Percentiles rank a stretch among this genome's conserved stretches.
These are phyloP conservation scores for Mesocentrotus franciscanus DNA, from an alignment of 53 echinoderm and acorn worm species.

Conservation along the genomic window DNA sequence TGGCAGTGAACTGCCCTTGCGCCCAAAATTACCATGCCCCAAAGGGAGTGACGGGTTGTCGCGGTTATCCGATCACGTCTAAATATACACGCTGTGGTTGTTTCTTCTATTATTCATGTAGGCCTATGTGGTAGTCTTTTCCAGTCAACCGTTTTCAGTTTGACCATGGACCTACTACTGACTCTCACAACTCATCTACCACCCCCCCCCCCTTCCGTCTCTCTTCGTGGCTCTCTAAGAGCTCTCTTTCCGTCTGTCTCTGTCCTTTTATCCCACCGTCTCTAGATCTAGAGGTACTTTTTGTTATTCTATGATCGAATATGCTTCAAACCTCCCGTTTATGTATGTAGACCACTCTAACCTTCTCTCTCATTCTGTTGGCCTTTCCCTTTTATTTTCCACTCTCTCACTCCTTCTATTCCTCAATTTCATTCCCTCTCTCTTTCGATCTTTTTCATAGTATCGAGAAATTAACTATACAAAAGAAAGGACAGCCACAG, in stretches of 20 bases:
- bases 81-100: constrained; percentile 5
- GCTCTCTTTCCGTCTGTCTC: background rate
- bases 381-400: background rate
- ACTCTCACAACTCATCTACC: background rate
- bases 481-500: background rate
- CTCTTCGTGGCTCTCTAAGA: background rate
- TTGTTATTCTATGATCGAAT: background rate
- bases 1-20: constrained; percentile 17
- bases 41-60: constrained; percentile 30
- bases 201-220: background rate
- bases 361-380: background rate
- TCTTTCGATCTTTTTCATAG: background rate
- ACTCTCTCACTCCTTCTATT: background rate
- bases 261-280: background rate
- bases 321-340: background rate
- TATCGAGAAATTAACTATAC: background rate
- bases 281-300: background rate
- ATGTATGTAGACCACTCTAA: background rate
- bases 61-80: constrained; percentile 38
- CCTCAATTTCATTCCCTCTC: background rate
- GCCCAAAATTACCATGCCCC: constrained; percentile 35
- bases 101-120: constrained; percentile 2
- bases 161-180: too few relatives aligned
- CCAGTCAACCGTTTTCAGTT: background rate
- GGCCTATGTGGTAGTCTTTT: background rate